Evolutionary conservation across 2,797 vertebrate genomes (phyloP).

Genomic region (Eutrigla gurnardus): DNA sequence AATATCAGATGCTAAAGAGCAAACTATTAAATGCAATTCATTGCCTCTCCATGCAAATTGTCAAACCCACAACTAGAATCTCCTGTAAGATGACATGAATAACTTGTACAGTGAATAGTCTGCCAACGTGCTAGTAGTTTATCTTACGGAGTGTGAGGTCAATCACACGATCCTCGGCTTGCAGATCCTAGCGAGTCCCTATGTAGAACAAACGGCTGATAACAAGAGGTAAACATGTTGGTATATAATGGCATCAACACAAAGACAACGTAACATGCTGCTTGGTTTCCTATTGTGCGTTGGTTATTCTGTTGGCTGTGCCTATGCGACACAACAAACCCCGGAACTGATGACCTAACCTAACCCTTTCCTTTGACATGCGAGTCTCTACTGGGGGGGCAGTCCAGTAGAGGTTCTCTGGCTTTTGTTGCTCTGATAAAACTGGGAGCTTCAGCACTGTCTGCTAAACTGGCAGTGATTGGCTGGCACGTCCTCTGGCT

Average conservation of each 20-base stretch:
- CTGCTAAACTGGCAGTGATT: constrained; percentile 38
- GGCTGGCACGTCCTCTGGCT: constrained; percentile 29
- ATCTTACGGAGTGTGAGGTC: too few relatives aligned
- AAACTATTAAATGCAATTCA: not conserved
- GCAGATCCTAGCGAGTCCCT: not conserved
- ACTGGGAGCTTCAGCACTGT: constrained; percentile 47
- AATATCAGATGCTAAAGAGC: not conserved
- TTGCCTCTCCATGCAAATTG: too few relatives aligned
- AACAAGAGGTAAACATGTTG: not conserved
- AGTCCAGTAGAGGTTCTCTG: constrained; percentile 45
- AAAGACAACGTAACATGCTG: constrained; percentile 22
- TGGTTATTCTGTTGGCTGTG: constrained; percentile 31
- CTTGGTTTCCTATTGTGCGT: constrained; percentile 38
- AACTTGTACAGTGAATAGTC: too few relatives aligned
- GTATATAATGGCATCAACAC: not conserved
- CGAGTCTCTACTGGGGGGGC: constrained; percentile 36
- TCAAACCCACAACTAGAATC: not conserved
- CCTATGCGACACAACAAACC: constrained; percentile 34
- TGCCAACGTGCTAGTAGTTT: too few relatives aligned
- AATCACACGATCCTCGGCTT: not conserved
- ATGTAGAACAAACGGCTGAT: not conserved
- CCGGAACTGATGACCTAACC: constrained; percentile 54
- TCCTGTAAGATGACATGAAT: not conserved
- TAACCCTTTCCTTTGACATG: constrained; percentile 54
- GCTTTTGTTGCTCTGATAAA: constrained; percentile 50